A percentile compares a stretch with the other conserved stretches of the same genome.
These are phyloP conservation scores for Gallinago jamesoni DNA, from an alignment of 2,113 vertebrate genomes.

Conservation along the genomic window DNA sequence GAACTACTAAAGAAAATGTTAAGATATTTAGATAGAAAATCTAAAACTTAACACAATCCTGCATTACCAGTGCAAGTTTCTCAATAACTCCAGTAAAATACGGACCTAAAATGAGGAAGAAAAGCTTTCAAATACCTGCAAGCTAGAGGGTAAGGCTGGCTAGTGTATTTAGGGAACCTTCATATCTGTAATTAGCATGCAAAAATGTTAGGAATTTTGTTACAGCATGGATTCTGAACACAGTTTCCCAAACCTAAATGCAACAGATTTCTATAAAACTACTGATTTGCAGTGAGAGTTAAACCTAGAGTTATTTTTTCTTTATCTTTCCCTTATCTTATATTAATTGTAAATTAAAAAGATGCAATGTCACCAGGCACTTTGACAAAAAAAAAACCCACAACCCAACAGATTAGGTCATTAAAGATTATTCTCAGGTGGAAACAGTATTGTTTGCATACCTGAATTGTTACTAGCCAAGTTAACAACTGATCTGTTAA, in stretches of 20 bases:
- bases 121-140: background rate
- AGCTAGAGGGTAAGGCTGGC: background rate
- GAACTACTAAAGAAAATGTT: background rate
- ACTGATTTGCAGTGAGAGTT: background rate
- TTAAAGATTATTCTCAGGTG: background rate
- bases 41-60: background rate
- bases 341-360: background rate
- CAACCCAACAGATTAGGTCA: background rate
- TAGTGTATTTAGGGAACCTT: background rate
- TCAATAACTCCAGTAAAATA: background rate
- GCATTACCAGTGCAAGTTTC: background rate
- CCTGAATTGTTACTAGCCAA: background rate
- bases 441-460: background rate
- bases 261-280: background rate
- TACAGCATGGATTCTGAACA: background rate
- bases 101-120: background rate
- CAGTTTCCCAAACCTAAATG: background rate
- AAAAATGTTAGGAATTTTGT: slow-evolving; percentile 11
- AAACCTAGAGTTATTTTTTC: background rate
- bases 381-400: background rate
- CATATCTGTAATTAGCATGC: background rate
- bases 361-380: background rate
- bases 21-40: background rate
- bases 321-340: background rate
- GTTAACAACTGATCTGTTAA: background rate